Conservation (phyloP, 2,797 vertebrate genomes). For the Peromyscus aztecus region DNA sequence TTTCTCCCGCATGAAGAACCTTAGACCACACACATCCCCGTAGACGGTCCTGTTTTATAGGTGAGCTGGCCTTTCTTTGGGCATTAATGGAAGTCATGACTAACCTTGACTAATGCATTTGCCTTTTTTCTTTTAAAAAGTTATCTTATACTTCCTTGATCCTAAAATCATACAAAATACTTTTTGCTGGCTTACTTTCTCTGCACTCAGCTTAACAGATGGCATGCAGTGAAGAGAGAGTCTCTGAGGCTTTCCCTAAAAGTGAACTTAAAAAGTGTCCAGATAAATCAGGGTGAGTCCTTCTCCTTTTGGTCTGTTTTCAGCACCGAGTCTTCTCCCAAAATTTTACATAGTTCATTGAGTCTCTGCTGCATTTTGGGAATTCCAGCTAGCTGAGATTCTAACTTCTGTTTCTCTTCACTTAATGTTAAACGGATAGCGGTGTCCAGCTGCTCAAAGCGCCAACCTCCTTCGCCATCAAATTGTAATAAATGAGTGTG, state of each 20-base stretch:
- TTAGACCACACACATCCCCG: constrained; percentile 76
- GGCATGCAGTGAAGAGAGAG: constrained; percentile 86
- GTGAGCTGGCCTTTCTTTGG: constrained; percentile 81
- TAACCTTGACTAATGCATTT: constrained; percentile 76
- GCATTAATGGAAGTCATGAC: constrained; percentile 81
- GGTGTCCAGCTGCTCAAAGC: constrained; percentile 97
- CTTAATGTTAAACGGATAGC: constrained; percentile 96
- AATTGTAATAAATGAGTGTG: constrained; percentile 99
- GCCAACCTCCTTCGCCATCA: constrained; percentile 98
- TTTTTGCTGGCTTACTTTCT: constrained; percentile 77
- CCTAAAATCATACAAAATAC: constrained; percentile 82
- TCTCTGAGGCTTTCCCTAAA: constrained; percentile 83
- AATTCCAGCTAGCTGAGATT: constrained; percentile 96
- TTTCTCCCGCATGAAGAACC: constrained; percentile 66
- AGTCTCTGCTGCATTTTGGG: constrained; percentile 98
- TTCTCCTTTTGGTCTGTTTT: constrained; percentile 91
- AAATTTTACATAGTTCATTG: constrained; percentile 97
- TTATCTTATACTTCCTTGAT: constrained; percentile 77
- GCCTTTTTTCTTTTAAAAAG: constrained; percentile 82
- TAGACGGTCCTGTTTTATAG: constrained; percentile 77
- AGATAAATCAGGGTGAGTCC: constrained; percentile 84
- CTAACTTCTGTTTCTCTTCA: constrained; percentile 98
- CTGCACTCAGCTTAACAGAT: constrained; percentile 84
- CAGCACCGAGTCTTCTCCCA: constrained; percentile 98
- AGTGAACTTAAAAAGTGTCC: constrained; percentile 84